A percentile compares a stretch with the other conserved stretches of the same genome.
Evolutionary conservation across 2,113 vertebrate genomes (phyloP).

Genomic region (Rhinoptilus africanus): DNA sequence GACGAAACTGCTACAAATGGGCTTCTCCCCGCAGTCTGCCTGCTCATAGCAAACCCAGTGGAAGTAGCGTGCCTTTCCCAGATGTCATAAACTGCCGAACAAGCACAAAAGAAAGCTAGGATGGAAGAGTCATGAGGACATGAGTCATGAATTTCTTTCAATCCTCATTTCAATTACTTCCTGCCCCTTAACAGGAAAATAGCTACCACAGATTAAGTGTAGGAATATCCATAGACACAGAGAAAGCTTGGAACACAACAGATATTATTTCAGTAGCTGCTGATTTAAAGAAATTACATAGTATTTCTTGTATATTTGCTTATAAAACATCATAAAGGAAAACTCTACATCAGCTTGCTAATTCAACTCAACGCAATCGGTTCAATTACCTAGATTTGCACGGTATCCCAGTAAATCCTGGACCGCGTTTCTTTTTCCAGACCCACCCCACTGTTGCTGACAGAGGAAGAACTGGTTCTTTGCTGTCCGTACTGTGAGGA

Average conservation of each 20-base stretch:
- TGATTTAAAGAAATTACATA: background rate
- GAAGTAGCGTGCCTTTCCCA: background rate
- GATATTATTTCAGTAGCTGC: background rate
- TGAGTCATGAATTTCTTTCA: constrained; percentile 49
- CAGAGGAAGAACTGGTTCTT: background rate
- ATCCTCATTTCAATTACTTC: constrained; percentile 32
- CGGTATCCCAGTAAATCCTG: background rate
- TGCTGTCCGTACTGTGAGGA: background rate
- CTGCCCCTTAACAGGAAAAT: constrained; percentile 47
- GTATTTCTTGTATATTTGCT: background rate
- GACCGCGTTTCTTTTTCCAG: background rate
- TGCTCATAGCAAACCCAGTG: background rate
- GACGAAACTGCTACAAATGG: background rate
- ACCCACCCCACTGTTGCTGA: background rate
- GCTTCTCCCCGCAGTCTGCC: background rate
- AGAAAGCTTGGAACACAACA: background rate
- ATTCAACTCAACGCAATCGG: background rate
- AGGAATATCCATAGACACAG: background rate
- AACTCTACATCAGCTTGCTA: background rate
- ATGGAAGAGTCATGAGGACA: constrained; percentile 40
- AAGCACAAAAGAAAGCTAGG: constrained; percentile 7
- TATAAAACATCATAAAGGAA: constrained; percentile 1
- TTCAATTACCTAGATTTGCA: background rate
- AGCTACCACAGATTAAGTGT: constrained; percentile 14
- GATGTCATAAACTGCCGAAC: constrained; percentile 33